Conservation (phyloP, 1,140 invertebrate genomes). For the Drosophila kurseongensis region DNA sequence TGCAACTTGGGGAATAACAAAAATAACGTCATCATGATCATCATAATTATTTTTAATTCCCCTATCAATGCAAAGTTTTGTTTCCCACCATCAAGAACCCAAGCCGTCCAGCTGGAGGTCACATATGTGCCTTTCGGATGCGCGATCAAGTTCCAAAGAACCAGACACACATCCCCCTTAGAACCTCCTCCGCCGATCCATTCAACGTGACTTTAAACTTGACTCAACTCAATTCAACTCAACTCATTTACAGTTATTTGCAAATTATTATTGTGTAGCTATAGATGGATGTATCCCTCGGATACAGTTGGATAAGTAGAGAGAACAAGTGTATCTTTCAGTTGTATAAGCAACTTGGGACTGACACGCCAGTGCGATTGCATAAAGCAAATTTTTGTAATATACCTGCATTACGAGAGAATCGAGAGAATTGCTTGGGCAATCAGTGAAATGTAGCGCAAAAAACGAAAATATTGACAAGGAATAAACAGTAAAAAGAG, state of each 20-base stretch:
- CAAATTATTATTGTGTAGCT: conserved; percentile 56
- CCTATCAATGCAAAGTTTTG: conserved; percentile 52
- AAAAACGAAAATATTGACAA: conserved; percentile 46
- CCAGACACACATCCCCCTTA: conserved; percentile 14
- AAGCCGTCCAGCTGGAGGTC: conserved; percentile 40
- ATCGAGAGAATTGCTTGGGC: conserved; percentile 43
- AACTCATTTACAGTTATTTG: conserved; percentile 70
- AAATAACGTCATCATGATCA: conserved; percentile 41
- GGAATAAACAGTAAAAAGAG: conserved; percentile 13
- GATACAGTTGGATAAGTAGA: conserved; percentile 47
- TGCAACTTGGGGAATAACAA: conserved; percentile 13
- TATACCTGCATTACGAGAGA: conserved; percentile 27
- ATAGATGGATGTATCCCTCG: conserved; percentile 31
- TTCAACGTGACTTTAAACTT: conserved; percentile 60
- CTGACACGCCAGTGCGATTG: conserved; percentile 52
- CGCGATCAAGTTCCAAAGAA: conserved; percentile 42
- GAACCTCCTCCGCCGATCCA: conserved; percentile 21
- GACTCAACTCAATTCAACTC: conserved; percentile 12
- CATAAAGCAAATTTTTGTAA: conserved; percentile 28
- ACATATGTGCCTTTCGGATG: conserved; percentile 44
- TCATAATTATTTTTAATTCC: conserved; percentile 55
- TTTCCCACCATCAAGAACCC: conserved; percentile 49
- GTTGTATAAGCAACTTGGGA: conserved; percentile 40
- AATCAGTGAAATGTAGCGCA: conserved; percentile 30
- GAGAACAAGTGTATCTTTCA: conserved; percentile 27